A percentile compares a stretch with the other conserved stretches of the same genome.
Conservation (phyloP, 2,113 vertebrate species). For the Sakesphorus luctuosus region DNA sequence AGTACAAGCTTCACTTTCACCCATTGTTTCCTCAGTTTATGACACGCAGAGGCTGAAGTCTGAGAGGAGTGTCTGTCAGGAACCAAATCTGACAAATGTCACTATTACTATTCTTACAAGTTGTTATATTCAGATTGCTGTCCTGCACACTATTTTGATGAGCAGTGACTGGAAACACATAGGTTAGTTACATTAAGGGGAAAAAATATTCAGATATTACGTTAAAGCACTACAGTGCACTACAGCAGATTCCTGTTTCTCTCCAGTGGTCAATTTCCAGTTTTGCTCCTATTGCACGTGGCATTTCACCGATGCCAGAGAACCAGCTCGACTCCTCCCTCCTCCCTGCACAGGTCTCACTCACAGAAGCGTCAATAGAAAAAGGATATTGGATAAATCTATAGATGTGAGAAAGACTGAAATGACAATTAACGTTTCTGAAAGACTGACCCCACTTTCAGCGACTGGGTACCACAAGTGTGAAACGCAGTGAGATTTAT, state of each 20-base stretch:
- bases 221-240: background rate
- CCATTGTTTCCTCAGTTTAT: background rate
- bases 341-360: background rate
- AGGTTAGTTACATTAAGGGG: background rate
- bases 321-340: background rate
- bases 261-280: background rate
- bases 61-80: background rate
- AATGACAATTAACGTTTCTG: background rate
- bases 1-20: background rate
- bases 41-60: background rate
- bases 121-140: background rate
- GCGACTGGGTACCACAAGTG: fast-evolving
- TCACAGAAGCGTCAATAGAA: background rate
- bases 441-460: background rate
- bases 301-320: background rate
- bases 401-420: background rate
- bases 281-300: background rate
- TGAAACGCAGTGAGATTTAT: background rate
- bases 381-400: fast-evolving
- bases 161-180: background rate
- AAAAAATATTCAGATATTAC: background rate
- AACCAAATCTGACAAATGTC: background rate
- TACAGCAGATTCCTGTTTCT: background rate
- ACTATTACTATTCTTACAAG: background rate
- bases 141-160: background rate